Conservation (phyloP, 2,113 vertebrate genomes). For the Corvus cornix region DNA sequence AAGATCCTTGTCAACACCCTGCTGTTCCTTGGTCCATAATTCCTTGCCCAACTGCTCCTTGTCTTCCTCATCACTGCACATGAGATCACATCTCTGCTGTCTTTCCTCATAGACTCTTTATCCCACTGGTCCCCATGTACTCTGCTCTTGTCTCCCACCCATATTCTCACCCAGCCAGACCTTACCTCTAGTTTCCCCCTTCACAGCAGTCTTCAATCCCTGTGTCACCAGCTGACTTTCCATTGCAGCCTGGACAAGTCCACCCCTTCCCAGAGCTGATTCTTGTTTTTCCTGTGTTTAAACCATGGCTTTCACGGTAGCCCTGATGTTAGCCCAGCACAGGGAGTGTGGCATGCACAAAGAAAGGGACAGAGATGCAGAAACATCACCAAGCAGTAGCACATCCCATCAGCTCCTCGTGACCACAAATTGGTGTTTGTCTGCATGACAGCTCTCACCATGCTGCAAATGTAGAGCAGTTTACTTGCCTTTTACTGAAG, state of each 20-base stretch:
- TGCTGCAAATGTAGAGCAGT: background rate
- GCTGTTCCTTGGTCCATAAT: background rate
- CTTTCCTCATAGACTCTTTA: background rate
- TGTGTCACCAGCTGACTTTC: background rate
- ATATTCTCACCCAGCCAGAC: background rate
- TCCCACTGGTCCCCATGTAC: background rate
- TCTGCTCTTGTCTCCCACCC: background rate
- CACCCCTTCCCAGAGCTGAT: background rate
- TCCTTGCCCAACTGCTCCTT: background rate
- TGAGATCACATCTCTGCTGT: background rate
- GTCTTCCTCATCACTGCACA: background rate
- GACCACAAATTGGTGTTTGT: background rate
- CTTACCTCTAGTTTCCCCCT: background rate
- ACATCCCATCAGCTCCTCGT: background rate
- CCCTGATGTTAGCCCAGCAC: background rate
- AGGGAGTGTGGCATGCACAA: background rate
- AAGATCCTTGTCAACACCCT: background rate
- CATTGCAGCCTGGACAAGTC: background rate
- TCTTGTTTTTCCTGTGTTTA: background rate
- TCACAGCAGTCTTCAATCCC: background rate
- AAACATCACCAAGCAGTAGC: background rate
- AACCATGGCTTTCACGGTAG: background rate
- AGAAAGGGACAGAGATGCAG: background rate
- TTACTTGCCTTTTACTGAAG: background rate
- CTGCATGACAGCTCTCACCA: background rate